Evolutionary conservation across 2,797 vertebrate species (phyloP), one percentile per base, ranked within the genome.

Genomic region (Taeniopygia guttata): DNA sequence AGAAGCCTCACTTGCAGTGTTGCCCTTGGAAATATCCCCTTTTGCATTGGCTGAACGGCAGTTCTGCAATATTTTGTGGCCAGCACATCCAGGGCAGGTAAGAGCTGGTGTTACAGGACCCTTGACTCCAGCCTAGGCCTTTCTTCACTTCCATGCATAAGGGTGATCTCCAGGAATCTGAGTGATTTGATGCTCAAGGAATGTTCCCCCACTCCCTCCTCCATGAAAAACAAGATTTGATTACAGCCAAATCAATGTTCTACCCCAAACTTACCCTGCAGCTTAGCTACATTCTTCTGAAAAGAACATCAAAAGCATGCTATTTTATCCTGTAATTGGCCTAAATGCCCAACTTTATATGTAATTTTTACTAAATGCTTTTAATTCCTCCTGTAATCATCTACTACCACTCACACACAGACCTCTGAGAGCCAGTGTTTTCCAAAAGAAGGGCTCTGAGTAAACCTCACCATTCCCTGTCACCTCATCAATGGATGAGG

Each of bases 401-500:
- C 78, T 62, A 45, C 26, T n/a, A 12, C 40, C 34, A 52, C 32
- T 38, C 1, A 1, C 18, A 15, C 0, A 16, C 0, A 23, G 26
- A 40, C 36, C 40, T 77, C 59, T 27, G 36, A 79, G n/a, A 64
- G 45, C 11, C 67, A 78, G 14, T 10, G 18, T 42, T 84, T 76
- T 79, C 62, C 67, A 56, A 59, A 78, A 27, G 55, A 67, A 62
- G 25, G 40, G 21, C 59, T 84, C 70, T 18, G 54, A 89, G 56
- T 42, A 88, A 91, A 85, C 62, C 51, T 89, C 55, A 63, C 48
- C 10, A 40, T 84, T 40, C 86, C 77, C 79, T 93, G 48, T 93
- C 91, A 91, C 89, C 76, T 91, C 94, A 70, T 92, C 94, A 88
- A 12, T 40, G 79, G 82, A 52, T 63, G 82, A 94, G 55, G 66